A percentile compares a stretch with the other conserved stretches of the same genome.
Evolutionary conservation across 2,888 invertebrate species (phyloP).

Genomic region (Eremobia ochroleuca): DNA sequence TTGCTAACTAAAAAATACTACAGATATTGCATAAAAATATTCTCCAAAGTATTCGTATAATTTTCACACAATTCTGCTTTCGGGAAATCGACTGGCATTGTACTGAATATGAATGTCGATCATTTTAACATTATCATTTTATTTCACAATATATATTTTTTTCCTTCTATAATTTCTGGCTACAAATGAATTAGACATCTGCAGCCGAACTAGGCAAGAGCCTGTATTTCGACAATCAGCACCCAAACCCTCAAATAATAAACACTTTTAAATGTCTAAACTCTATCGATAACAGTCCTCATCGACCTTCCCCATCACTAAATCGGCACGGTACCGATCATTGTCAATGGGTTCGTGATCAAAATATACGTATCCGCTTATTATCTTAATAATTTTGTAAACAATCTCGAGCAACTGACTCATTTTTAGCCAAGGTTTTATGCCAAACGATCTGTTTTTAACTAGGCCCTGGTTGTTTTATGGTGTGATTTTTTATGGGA

Average conservation of each 20-base stretch:
- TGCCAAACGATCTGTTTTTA: constrained; percentile 79
- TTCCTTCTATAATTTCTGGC: no score
- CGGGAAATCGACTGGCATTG: not conserved
- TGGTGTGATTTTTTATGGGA: constrained; percentile 62
- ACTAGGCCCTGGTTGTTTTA: constrained; percentile 69
- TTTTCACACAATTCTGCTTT: not conserved
- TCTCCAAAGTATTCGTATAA: not conserved
- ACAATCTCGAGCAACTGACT: constrained; percentile 87
- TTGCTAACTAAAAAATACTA: not conserved
- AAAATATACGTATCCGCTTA: constrained; percentile 90
- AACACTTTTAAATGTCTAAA: no score
- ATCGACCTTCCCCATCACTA: constrained; percentile 72
- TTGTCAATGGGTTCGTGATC: constrained; percentile 91
- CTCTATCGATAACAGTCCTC: constrained; percentile 11
- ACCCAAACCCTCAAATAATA: no score
- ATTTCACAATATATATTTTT: not conserved
- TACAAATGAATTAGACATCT: no score
- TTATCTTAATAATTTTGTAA: constrained; percentile 90
- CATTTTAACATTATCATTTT: not conserved
- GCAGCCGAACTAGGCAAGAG: no score
- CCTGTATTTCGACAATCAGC: no score
- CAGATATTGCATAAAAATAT: not conserved
- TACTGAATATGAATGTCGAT: not conserved
- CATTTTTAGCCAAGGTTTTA: constrained; percentile 89
- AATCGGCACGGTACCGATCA: constrained; percentile 86